Evolutionary conservation across 2,888 invertebrate species (phyloP).

Genomic region (Drosophila formosana): DNA sequence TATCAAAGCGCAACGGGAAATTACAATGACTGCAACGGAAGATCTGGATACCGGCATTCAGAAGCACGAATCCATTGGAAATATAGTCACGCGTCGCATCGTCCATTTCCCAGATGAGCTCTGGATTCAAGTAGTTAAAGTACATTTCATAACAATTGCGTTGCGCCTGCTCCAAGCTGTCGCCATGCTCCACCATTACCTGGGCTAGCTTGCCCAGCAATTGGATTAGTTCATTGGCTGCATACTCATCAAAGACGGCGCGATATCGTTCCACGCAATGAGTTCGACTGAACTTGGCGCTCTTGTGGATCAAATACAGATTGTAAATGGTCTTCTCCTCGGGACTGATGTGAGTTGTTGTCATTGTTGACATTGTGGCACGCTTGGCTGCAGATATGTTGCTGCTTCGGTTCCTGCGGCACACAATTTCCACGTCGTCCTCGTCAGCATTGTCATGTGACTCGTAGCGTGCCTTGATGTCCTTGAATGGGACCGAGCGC

Average conservation of each 20-base stretch:
- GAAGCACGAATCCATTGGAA: slow-evolving; percentile 80
- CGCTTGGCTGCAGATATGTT: slow-evolving; percentile 36
- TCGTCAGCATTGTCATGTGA: slow-evolving; percentile 55
- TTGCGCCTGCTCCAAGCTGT: slow-evolving; percentile 79
- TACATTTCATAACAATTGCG: slow-evolving; percentile 85
- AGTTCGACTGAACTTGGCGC: slow-evolving; percentile 84
- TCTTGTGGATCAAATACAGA: slow-evolving; percentile 84
- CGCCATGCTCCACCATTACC: slow-evolving; percentile 84
- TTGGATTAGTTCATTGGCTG: slow-evolving; percentile 82
- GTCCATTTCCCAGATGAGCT: slow-evolving; percentile 85
- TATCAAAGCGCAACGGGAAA: slow-evolving; percentile 84
- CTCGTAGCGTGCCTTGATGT: slow-evolving; percentile 82
- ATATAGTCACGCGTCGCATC: slow-evolving; percentile 84
- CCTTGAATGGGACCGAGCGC: slow-evolving; percentile 83
- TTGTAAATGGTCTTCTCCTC: slow-evolving; percentile 85
- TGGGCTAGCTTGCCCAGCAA: slow-evolving; percentile 80
- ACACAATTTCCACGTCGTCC: slow-evolving; percentile 82
- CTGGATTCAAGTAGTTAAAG: slow-evolving; percentile 85
- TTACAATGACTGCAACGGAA: slow-evolving; percentile 83
- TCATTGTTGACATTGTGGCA: slow-evolving; percentile 26
- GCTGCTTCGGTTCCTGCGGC: slow-evolving; percentile 58
- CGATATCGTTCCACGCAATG: slow-evolving; percentile 84
- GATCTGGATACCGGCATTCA: slow-evolving; percentile 79
- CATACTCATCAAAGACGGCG: slow-evolving; percentile 84
- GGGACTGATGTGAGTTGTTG: slow-evolving; percentile 79